These are phyloP conservation scores for Tachysurus vachellii DNA, from an alignment of 2,113 vertebrate species.

Conservation along the genomic window DNA sequence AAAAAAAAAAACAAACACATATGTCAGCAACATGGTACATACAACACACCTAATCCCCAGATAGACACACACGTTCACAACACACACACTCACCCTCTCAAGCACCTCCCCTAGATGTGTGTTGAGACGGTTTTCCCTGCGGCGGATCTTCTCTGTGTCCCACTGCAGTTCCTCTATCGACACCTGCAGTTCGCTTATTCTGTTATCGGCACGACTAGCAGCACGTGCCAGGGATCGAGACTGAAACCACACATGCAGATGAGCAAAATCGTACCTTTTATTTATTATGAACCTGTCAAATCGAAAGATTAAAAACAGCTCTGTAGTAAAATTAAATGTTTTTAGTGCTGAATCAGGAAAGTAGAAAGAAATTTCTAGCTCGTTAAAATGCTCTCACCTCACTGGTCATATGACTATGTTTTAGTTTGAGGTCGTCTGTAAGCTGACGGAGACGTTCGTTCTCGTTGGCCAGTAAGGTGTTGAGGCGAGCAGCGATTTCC, in stretches of 20 bases:
- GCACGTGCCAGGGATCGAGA: conserved; percentile 80
- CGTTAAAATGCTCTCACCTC: conserved; percentile 70
- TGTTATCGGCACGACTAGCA: conserved; percentile 87
- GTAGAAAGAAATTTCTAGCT: background rate
- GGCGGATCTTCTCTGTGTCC: conserved; percentile 96
- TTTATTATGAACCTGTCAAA: background rate
- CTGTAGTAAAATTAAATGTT: background rate
- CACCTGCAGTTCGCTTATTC: conserved; percentile 87
- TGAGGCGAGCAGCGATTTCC: conserved; percentile 81
- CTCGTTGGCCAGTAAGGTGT: conserved; percentile 81
- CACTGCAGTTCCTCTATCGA: conserved; percentile 94
- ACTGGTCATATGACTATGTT: conserved; percentile 88
- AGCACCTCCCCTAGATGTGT: conserved; percentile 88
- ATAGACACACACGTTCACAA: conserved; percentile 64
- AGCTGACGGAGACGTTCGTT: conserved; percentile 85
- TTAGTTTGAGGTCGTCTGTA: conserved; percentile 87
- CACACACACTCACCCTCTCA: conserved; percentile 78
- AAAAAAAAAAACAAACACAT: background rate
- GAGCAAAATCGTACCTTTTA: background rate
- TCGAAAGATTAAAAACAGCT: background rate
- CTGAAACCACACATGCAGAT: conserved; percentile 52
- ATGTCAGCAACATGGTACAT: background rate
- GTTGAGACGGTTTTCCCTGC: conserved; percentile 90
- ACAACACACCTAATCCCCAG: background rate
- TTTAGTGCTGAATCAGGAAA: background rate